These are phyloP conservation scores for Beaufortia kweichowensis DNA, from an alignment of 2,113 vertebrate genomes.

Conservation along the genomic window DNA sequence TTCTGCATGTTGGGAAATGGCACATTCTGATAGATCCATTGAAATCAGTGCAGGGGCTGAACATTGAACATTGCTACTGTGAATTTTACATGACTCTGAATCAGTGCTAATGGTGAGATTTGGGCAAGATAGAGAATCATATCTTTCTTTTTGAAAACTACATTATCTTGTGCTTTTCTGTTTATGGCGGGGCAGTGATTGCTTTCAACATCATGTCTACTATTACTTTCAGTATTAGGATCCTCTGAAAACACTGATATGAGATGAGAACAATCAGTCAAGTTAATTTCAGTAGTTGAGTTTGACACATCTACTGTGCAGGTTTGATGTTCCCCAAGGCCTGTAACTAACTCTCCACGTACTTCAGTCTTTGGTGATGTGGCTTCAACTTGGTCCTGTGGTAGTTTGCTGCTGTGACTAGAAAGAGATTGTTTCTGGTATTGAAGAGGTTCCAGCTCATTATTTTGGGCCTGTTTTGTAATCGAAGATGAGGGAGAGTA, in stretches of 20 bases:
- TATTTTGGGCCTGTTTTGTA: background rate
- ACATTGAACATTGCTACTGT: conserved; percentile 46
- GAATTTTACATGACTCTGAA: conserved; percentile 43
- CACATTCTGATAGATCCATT: conserved; percentile 48
- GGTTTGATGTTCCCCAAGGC: background rate
- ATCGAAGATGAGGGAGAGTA: conserved; percentile 16
- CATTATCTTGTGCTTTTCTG: conserved; percentile 4
- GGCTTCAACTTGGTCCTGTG: conserved; percentile 12
- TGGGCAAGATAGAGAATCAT: conserved; percentile 50
- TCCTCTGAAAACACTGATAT: conserved; percentile 7
- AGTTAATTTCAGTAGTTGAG: background rate
- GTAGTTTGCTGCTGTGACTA: conserved; percentile 31
- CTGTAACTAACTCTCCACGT: background rate
- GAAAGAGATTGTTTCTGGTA: conserved; percentile 12
- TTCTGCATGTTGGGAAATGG: conserved; percentile 40
- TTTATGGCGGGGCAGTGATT: conserved; percentile 37
- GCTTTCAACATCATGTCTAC: conserved; percentile 24
- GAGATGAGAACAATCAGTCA: conserved; percentile 25
- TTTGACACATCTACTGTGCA: conserved; percentile 16
- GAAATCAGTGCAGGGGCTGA: conserved; percentile 46
- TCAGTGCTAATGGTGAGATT: conserved; percentile 50
- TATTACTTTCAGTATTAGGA: background rate
- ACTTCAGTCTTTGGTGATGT: background rate
- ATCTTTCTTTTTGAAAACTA: conserved; percentile 45
- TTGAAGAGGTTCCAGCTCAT: conserved; percentile 15